Evolutionary conservation across 2,888 invertebrate species (phyloP), one percentile per base, ranked within the genome.

Genomic region (Ferrisia virgata): DNA sequence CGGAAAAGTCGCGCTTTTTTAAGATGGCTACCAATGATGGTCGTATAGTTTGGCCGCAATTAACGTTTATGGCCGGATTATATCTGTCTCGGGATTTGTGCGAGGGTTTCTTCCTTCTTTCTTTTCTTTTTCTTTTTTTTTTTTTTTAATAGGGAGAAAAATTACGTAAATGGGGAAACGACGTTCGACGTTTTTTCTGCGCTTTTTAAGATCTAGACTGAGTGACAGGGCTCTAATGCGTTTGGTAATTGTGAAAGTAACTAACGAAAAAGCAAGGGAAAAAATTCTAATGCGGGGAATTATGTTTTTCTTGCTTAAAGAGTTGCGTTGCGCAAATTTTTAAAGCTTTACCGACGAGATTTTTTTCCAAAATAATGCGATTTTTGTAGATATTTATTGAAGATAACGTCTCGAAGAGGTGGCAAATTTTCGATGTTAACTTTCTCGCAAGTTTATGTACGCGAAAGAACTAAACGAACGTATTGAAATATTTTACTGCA

Each of bases 1-100:
- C 36, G 72, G 36, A 76, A 76, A 76, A 36, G 72, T 76, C 72
- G 72, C 33, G 33, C 72, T 76, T 76, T n/a, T n/a, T 76, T 36
- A 36, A 76, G 72, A 76, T 76, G 72, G 36, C 18, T 76, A 31
- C n/a, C 28, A n/a, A n/a, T n/a, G 53, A 53, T 22, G 53, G 69
- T 69, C 18, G 33, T 76, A 39, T 39, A 64, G 64, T 64, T 64
- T 76, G 18, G 72, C 33, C 33, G n/a, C 33, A 33, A 76, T 36
- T 31, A 76, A 76, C 33, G 33, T 76, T 76, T 64, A 28, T 28
- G 33, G 72, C 28, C 18, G 72, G 72, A 64, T 64, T 64, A 64
- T 64, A 28, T 25, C 28, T 28, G 64, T 28, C 28, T 64, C 28
- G 64, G 64, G 25, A 64, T 64, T 64, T 64, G 28, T 13, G 64